Evolutionary conservation across 2,888 invertebrate genomes (phyloP).

Genomic region (Drosophila prostipennis): DNA sequence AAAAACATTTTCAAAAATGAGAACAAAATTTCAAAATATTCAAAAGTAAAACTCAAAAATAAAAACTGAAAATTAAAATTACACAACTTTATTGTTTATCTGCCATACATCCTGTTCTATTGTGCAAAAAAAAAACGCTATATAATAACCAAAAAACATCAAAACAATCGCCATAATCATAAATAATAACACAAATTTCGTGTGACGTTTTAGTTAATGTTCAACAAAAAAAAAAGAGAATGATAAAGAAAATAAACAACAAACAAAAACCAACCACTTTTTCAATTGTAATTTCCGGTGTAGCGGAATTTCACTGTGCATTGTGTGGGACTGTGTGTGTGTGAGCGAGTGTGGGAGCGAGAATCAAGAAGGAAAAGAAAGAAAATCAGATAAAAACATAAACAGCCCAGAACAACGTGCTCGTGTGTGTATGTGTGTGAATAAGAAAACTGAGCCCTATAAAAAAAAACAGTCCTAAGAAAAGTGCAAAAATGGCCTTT

Average conservation of each 20-base stretch:
- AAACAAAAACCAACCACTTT: constrained; percentile 56
- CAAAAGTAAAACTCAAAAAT: background rate
- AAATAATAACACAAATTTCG: constrained; percentile 45
- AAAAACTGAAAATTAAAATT: constrained; percentile 1
- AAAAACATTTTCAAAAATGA: too few species aligned
- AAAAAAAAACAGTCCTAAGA: constrained; percentile 32
- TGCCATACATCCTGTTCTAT: constrained; percentile 63
- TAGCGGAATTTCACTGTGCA: constrained; percentile 72
- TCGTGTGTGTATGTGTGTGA: constrained; percentile 10
- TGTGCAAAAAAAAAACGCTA: constrained; percentile 34
- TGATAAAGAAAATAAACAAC: constrained; percentile 26
- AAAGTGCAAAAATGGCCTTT: constrained; percentile 47
- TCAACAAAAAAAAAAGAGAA: constrained; percentile 6
- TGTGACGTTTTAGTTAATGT: constrained; percentile 34
- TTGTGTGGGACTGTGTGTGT: constrained; percentile 28
- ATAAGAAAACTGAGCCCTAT: constrained; percentile 18
- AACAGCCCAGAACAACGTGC: constrained; percentile 41
- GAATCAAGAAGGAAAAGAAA: constrained; percentile 31
- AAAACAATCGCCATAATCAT: constrained; percentile 39
- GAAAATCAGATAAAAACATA: constrained; percentile 41
- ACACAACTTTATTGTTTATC: constrained; percentile 48
- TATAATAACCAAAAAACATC: constrained; percentile 33
- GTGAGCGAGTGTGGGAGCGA: constrained; percentile 40
- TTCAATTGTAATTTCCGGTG: constrained; percentile 81
- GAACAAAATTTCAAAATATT: background rate